These are phyloP conservation scores for Steatornis caripensis DNA, from an alignment of 2,113 vertebrate species.

Conservation along the genomic window DNA sequence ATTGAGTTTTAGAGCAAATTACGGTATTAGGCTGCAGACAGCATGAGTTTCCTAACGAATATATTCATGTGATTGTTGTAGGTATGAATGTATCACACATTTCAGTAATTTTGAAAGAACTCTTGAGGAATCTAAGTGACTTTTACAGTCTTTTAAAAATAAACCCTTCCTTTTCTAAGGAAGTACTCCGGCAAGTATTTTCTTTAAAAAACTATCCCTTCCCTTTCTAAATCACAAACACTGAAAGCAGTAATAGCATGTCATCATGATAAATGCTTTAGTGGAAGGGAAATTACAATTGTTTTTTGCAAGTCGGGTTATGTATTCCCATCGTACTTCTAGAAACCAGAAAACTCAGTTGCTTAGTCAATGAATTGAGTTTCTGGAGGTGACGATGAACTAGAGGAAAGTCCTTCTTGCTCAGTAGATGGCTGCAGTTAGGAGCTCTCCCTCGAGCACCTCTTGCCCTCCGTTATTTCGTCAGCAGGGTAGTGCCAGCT, in stretches of 20 bases:
- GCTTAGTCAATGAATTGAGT: not conserved
- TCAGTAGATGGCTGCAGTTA: fast-evolving
- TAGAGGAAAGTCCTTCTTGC: not conserved
- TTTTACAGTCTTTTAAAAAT: not conserved
- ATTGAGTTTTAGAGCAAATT: not conserved
- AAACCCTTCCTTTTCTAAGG: not conserved
- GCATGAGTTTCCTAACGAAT: not conserved
- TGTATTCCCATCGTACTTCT: not conserved
- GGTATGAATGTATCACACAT: not conserved
- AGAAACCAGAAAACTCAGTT: not conserved
- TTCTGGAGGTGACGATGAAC: not conserved
- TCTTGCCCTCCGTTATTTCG: not conserved
- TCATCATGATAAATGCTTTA: not conserved
- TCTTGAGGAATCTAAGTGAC: not conserved
- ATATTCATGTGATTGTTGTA: not conserved
- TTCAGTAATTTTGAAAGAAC: not conserved
- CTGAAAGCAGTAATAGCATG: not conserved
- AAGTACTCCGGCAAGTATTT: not conserved
- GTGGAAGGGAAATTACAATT: not conserved
- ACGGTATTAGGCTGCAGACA: not conserved
- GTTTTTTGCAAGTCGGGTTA: not conserved
- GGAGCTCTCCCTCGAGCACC: not conserved
- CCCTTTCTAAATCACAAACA: not conserved
- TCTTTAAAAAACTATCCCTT: not conserved
- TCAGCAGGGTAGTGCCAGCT: not conserved